Evolutionary conservation across 2,888 invertebrate genomes (phyloP).

Genomic region (Melieria picta): DNA sequence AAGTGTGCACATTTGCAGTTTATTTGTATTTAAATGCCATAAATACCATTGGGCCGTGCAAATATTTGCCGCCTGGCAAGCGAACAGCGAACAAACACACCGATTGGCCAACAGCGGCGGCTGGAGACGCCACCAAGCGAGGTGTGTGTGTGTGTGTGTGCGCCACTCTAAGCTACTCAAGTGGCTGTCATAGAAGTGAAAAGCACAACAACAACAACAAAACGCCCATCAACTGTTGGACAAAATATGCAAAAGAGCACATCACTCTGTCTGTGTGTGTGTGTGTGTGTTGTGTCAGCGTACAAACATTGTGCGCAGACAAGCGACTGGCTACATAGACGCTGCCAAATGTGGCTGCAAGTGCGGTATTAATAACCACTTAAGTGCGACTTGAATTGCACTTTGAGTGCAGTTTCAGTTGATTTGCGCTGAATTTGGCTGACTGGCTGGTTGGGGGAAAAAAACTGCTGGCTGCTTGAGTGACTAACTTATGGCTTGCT

Average conservation of each 20-base stretch:
- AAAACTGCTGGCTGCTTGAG: background rate
- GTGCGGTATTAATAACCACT: slow-evolving; percentile 39
- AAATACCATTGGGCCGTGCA: no score
- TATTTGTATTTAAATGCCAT: no score
- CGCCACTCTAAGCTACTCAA: background rate
- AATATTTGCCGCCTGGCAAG: no score
- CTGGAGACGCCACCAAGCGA: no score
- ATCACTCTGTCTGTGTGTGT: no score
- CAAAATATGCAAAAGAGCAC: no score
- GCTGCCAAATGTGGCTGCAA: slow-evolving; percentile 20
- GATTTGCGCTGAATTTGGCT: slow-evolving; percentile 18
- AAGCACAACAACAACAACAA: background rate
- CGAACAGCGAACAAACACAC: no score
- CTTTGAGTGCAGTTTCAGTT: slow-evolving; percentile 31
- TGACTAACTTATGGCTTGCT: background rate
- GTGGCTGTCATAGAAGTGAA: background rate
- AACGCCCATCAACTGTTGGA: background rate
- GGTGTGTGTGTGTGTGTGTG: no score
- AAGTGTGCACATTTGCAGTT: no score
- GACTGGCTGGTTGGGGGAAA: slow-evolving; percentile 15
- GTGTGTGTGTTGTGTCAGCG: background rate
- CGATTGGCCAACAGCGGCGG: no score
- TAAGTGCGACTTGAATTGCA: slow-evolving; percentile 37
- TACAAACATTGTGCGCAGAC: background rate
- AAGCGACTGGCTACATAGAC: background rate